Base-by-base conservation (phyloP, 2,888 invertebrate species). In the Automeris io region DNA sequence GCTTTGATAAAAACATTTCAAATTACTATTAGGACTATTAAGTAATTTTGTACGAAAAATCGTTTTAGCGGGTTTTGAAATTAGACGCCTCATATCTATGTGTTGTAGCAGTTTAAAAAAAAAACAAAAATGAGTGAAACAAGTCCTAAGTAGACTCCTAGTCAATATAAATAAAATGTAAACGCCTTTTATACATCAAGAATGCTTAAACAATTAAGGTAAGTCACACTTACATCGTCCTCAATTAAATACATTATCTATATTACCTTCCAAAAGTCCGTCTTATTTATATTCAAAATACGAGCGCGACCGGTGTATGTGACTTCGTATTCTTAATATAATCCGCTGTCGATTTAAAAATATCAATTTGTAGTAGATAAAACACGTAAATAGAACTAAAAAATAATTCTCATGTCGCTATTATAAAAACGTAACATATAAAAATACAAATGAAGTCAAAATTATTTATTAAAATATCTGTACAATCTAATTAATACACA, bases 331-430 rank as follows among this genome's bases (percentile, higher is more conserved):
- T 72, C 79, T 54, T 48, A 55, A 57, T 59, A 51, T 68, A 65
- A 43, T 43, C 51, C 59, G 46, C 53, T 53, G 59, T 68, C 76
- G 81, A 80, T 81, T 79, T 79, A 74, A 70, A 69, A 78, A 82
- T 81, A 83, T 82, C 79, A 78, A 82, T 82, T 75, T 78, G 79
- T 82, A 72, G 64, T 77, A 66, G n/a, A 6, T 61, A 12, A 24
- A 57, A 48, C 49, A 69, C 62, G 61, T 56, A 45, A 43, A 41
- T 37, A 26, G 70, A 75, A 78, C 79, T 63, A 55, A 60, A 61
- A 71, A 65, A 39, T 42, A 43, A 42, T 32, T 23, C 45, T 51
- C 37, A 31, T 37, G 32, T 36, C 13, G n/a, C 11, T 36, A 29
- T 9, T 24, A 33, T 29, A 29, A n/a, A 9, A 12, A 19, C 8